phyloP scores from a whole-genome alignment of 2,888 invertebrate species.

The Embidobia sp. region DNA sequence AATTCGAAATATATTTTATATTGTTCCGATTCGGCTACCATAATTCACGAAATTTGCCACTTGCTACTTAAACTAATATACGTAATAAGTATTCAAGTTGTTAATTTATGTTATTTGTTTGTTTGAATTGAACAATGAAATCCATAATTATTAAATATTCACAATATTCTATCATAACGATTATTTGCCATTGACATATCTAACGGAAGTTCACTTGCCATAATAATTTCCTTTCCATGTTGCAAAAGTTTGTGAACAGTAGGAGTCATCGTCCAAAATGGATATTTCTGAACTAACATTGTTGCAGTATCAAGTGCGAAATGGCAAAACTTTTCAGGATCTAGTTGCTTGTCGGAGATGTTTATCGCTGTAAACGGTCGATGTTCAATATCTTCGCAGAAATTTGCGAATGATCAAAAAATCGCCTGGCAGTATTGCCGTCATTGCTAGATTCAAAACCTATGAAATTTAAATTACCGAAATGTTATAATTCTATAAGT shows the following conservation, averaged over 20 bases:
- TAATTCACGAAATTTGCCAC: no score
- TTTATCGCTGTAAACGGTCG: slow-evolving; percentile 27
- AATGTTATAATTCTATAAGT: no score
- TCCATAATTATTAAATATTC: neutral
- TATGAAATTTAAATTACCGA: neutral
- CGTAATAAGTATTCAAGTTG: no score
- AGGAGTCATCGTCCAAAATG: slow-evolving; percentile 6
- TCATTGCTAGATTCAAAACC: slow-evolving; percentile 17
- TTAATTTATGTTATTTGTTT: no score
- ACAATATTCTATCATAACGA: no score
- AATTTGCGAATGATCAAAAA: neutral
- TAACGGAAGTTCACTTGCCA: neutral
- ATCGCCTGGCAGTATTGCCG: slow-evolving; percentile 6
- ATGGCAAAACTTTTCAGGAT: slow-evolving; percentile 18
- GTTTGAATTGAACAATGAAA: no score
- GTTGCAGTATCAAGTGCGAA: slow-evolving; percentile 20
- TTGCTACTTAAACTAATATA: no score
- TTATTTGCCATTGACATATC: no score
- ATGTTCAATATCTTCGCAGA: slow-evolving; percentile 18
- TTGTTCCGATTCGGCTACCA: no score
- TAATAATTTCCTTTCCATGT: slow-evolving; percentile 22
- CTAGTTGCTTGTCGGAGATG: slow-evolving; percentile 6
- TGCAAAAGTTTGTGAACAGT: slow-evolving; percentile 24
- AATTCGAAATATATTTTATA: no score
- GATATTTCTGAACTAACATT: slow-evolving; percentile 9